Base-by-base conservation (phyloP, 1,140 invertebrate genomes). In the Bombus soroeensis region DNA sequence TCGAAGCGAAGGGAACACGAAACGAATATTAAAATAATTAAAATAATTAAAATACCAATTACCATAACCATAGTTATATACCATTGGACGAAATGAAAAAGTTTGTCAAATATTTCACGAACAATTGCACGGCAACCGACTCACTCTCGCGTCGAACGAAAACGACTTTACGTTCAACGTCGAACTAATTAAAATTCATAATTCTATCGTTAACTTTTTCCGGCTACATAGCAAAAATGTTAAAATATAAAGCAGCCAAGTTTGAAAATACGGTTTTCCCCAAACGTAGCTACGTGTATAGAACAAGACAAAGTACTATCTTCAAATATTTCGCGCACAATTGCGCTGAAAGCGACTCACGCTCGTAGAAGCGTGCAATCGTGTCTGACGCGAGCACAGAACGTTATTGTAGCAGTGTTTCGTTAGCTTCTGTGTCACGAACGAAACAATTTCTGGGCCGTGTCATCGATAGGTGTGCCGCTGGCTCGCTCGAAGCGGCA, bases 401-500 rank as follows among this genome's bases (percentile, higher is more conserved):
- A n/a, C 37, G 13, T 13, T n/a, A 39, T 57, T 59, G 34, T 39
- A 8, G 34, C 32, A n/a, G 2, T 3, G n/a, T 68, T 79, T 43
- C 39, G 39, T 66, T 34, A n/a, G 39, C 12, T 15, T 10, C 66
- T 43, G 10, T 66, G n/a, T 78, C n/a, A 39, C 22, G 41, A 47
- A 68, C 41, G 77, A 47, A 79, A 68, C 77, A 79, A 79, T 68
- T 47, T 79, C 62, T 68, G 22, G 3, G n/a, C 9, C 18, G 41
- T 47, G 41, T 68, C 77, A 37, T 66, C 37, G 34, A 47, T 79
- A 47, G 39, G 77, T 12, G n/a, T 43, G 22, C 13, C 59, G 22
- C 4, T 1, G 39, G 3, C 32, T 59, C 34, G 22, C 15, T 74
- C 43, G 32, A 12, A 5, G 57, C 28, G 22, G 62, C 41, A n/a